Conservation (phyloP, 2,113 vertebrate genomes). For the Chamaetylas fuelleborni region DNA sequence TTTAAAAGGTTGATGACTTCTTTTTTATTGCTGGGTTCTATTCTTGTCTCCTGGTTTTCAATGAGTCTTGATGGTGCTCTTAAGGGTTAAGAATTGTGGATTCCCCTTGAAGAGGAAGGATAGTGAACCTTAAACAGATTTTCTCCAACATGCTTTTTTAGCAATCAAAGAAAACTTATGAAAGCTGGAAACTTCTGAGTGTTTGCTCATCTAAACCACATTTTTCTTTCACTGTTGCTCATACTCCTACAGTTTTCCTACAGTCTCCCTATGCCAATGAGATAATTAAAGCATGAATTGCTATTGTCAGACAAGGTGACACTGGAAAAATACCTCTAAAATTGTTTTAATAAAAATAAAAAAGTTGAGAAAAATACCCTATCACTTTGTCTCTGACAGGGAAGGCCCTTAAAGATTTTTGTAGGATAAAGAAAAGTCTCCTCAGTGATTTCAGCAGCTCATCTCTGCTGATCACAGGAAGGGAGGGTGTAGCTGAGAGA, state of each 20-base stretch:
- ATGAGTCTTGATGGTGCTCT: neutral
- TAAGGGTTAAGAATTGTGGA: neutral
- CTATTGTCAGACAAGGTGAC: neutral
- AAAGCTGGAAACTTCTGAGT: neutral
- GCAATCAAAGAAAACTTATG: neutral
- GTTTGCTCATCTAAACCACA: neutral
- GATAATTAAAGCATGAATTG: neutral
- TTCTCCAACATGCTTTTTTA: neutral
- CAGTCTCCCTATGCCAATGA: neutral
- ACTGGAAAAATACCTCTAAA: neutral
- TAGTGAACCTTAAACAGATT: neutral
- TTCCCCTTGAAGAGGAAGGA: neutral
- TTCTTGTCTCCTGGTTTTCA: neutral
- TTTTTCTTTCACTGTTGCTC: neutral
- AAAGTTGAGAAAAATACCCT: neutral
- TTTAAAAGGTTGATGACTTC: neutral
- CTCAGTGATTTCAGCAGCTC: neutral
- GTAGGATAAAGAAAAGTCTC: neutral
- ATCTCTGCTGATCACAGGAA: neutral
- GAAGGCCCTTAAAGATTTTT: neutral
- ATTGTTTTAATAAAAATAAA: neutral
- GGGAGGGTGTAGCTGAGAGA: neutral
- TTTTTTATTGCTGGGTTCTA: conserved; percentile 1
- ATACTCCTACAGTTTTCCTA: neutral
- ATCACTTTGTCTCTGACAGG: neutral